Evolutionary conservation across 2,888 invertebrate species (phyloP), one percentile per base, ranked within the genome.

Genomic region (Melieria omissa): DNA sequence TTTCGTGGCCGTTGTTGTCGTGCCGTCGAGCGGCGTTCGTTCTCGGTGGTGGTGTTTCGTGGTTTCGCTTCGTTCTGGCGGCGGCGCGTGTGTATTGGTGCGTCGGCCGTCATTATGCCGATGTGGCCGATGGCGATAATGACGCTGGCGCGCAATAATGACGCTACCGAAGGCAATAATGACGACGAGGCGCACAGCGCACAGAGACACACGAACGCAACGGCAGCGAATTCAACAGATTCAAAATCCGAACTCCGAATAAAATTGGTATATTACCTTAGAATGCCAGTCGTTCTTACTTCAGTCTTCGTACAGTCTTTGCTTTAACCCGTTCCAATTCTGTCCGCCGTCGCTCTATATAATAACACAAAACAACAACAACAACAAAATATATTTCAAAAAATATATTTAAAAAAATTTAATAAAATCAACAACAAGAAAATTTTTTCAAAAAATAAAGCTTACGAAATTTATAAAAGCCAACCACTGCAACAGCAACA

Each of bases 241-340:
- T 74, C 75, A 67, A 57, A 72, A 62, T 63, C 46, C 78, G 78
- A 79, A 86, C 85, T 84, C 85, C 84, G 83, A 86, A 85, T 77
- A 85, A 85, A 82, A 84, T 84, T 84, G 85, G 87, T 87, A 86
- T 86, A 86, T 86, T 87, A 86, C 87, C 86, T 87, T 84, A 83
- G 86, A 85, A 86, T 86, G 81, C 81, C 84, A 86, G 84, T 84
- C 83, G 85, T 86, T 86, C 86, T 87, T 86, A 86, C 85, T 87
- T 87, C 86, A 87, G 87, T 87, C 87, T 87, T 87, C 87, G 87
- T 87, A 87, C 87, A 87, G 87, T 87, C 87, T 87, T 87, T 86
- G 87, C 87, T 87, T 87, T 87, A 87, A 87, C 87, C 87, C 87
- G 87, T 87, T 87, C 87, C 87, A 87, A 86, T 83, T 87, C 86